Base-by-base conservation (phyloP, 2,797 vertebrate species). In the Fistularia commersonii region DNA sequence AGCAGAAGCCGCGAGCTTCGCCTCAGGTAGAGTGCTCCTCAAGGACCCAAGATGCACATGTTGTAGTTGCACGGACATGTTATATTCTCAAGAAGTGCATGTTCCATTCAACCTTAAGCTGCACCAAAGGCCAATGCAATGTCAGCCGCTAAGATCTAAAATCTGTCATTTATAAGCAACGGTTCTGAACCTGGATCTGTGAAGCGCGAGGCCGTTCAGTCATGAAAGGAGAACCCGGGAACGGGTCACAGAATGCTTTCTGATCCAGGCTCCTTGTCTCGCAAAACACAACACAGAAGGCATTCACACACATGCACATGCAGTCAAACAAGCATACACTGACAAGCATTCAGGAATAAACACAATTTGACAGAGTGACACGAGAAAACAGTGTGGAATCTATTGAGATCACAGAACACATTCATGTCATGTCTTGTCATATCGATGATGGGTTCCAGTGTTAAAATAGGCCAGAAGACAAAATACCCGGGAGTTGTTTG, bases 161-260 rank as follows among this genome's bases (percentile, higher is more conserved):
- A 64, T 74, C 62, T 32, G 54, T 68, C 70, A 72, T 65, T 74
- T 72, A 71, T 69, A 59, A 66, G 72, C 57, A 50, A 11, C 32
- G 11, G 37, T 59, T 67, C 67, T 66, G 42, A 73, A 69, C 61
- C 52, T 57, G 57, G 69, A 72, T 69, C 60, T 74, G 47, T 51
- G 69, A 77, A 77, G 57, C 71, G 52, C 61, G 72, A 58, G 67
- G 62, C 55, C 54, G 64, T 49, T 73, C 54, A 75, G 58, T 74
- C 55, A 72, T 73, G 58, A 61, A 70, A 57, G 51, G 37, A 57
- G 56, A 81, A 51, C 41, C 47, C 49, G 47, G 53, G 64, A 58
- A 66, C 12, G 11, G 57, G 58, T 58, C 62, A 23, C 39, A 52
- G 44, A 39, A 8, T 34, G 46, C 8, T 35, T 48, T 32, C 48